A percentile compares a stretch with the other conserved stretches of the same genome.
These are phyloP conservation scores for Graptemys geographica DNA, from an alignment of 2,797 vertebrate species.

Conservation along the genomic window DNA sequence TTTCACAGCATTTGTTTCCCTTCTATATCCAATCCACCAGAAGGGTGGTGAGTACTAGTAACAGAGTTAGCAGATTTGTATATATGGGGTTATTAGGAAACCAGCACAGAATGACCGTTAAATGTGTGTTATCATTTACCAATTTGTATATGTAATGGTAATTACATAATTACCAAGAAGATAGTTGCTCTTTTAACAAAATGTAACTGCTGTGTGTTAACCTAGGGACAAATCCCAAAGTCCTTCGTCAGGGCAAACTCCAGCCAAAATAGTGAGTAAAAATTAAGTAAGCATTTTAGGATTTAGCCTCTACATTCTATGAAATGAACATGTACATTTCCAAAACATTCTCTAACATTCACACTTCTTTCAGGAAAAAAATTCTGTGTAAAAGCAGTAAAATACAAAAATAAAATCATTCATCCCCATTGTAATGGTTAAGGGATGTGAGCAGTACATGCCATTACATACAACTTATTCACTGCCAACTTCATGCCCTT, in stretches of 20 bases:
- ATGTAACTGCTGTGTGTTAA: background rate
- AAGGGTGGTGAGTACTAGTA: constrained; percentile 17
- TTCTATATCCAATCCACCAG: background rate
- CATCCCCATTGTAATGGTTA: background rate
- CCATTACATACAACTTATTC: background rate
- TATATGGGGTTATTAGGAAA: constrained; percentile 10
- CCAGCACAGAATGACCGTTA: background rate
- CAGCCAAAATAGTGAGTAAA: background rate
- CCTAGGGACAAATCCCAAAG: constrained; percentile 20
- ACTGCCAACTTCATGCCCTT: background rate
- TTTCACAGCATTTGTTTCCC: background rate
- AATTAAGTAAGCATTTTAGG: background rate
- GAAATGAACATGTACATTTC: background rate
- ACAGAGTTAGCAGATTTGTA: background rate
- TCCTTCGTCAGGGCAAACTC: background rate
- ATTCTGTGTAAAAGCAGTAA: background rate
- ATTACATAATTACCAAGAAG: constrained; percentile 37
- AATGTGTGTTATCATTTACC: constrained; percentile 27
- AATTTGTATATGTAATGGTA: constrained; percentile 30
- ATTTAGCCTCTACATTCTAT: background rate
- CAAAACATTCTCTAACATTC: background rate
- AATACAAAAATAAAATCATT: constrained; percentile 23
- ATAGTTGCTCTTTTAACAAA: constrained; percentile 20
- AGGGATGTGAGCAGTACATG: constrained; percentile 28
- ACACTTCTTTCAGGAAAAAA: background rate